Conservation (phyloP, 2,888 invertebrate genomes). For the Macrostomum cliftonense region DNA sequence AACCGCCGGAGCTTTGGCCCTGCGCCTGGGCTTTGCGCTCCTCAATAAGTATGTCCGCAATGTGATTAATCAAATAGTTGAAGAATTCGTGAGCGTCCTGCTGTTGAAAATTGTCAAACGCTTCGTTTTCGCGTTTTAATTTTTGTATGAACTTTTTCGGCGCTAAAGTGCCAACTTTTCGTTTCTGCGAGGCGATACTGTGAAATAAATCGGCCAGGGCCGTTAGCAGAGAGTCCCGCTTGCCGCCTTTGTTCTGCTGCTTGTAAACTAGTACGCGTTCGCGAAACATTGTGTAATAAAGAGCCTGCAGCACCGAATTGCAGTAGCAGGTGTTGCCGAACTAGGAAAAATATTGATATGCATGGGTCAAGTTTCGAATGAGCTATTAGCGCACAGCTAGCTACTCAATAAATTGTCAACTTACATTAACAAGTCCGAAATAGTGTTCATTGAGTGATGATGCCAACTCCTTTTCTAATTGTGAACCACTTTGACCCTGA, state of each 20-base stretch:
- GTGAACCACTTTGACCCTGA: conserved; percentile 95
- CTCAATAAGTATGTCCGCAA: conserved; percentile 61
- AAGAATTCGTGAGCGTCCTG: conserved; percentile 99
- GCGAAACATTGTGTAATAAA: conserved; percentile 95
- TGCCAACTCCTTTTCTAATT: conserved; percentile 95
- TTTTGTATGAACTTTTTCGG: conserved; percentile 98
- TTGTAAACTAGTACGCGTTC: conserved; percentile 96
- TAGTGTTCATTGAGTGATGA: conserved; percentile 97
- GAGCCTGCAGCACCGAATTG: conserved; percentile 93
- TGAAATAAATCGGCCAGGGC: conserved; percentile 96
- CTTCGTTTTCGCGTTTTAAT: conserved; percentile 90
- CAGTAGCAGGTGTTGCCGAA: conserved; percentile 99
- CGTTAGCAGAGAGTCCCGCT: conserved; percentile 83
- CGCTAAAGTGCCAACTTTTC: conserved; percentile 91
- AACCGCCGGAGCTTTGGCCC: too few species aligned
- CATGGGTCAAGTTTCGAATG: too few species aligned
- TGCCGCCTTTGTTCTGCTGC: conserved; percentile 37
- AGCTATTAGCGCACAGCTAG: too few species aligned
- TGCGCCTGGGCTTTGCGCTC: neutral
- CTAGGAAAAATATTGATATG: conserved; percentile 23
- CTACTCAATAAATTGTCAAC: too few species aligned
- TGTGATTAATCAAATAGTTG: conserved; percentile 93
- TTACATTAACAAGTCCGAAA: conserved; percentile 95
- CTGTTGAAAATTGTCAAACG: conserved; percentile 99
- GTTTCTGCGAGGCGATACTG: conserved; percentile 98